phyloP scores from a whole-genome alignment of 2,113 vertebrate genomes.

The Bubo bubo region DNA sequence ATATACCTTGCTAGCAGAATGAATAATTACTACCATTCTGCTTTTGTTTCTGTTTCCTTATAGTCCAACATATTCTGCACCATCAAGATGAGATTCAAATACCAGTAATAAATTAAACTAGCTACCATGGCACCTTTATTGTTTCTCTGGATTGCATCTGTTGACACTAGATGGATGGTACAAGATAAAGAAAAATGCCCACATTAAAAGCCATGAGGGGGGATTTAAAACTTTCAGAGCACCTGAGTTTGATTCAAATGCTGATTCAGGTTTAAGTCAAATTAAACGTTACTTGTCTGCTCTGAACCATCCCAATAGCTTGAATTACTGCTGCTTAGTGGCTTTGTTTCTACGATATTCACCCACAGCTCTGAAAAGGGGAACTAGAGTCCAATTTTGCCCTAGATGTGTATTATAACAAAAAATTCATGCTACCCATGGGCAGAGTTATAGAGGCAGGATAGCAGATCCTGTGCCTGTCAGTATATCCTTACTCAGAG shows the following conservation, averaged over 20 bases:
- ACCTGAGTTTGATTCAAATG: background rate
- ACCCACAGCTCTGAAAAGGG: background rate
- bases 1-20: background rate
- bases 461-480: background rate
- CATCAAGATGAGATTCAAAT: background rate
- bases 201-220: background rate
- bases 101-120: background rate
- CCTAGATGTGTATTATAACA: background rate
- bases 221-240: background rate
- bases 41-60: background rate
- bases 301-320: background rate
- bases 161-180: background rate
- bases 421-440: background rate
- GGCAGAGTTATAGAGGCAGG: background rate
- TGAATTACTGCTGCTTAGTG: background rate
- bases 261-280: background rate
- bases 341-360: background rate
- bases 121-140: background rate
- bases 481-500: background rate
- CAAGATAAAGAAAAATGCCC: background rate
- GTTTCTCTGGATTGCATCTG: background rate
- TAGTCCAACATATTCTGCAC: background rate
- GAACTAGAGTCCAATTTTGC: background rate
- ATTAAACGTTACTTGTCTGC: background rate
- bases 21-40: background rate